Conservation (phyloP, 2,113 vertebrate species). For the Cyanocitta stelleri region DNA sequence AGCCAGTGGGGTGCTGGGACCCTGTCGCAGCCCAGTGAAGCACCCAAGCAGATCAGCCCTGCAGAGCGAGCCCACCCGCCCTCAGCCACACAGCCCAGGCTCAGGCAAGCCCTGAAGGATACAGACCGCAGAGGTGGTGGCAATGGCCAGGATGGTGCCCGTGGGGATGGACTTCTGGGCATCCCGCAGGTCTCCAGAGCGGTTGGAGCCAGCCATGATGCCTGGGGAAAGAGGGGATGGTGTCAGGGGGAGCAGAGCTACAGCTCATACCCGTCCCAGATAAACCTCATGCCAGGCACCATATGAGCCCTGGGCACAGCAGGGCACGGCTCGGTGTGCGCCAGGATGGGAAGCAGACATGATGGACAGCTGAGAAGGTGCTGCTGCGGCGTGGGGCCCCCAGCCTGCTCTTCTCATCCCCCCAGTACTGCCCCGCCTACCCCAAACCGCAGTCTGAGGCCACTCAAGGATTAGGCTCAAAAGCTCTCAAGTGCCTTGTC, state of each 20-base stretch:
- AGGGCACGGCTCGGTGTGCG: rapidly evolving
- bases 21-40: rapidly evolving
- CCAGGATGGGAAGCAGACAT: neutral
- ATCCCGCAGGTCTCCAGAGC: conserved; percentile 94
- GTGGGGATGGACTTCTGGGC: conserved; percentile 97
- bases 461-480: conserved; percentile 11
- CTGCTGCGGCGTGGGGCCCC: neutral
- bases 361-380: rapidly evolving
- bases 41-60: rapidly evolving
- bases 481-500: conserved; percentile 7
- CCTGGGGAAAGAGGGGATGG: conserved; percentile 64
- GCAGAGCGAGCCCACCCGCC: rapidly evolving
- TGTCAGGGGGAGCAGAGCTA: neutral
- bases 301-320: rapidly evolving
- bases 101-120: conserved; percentile 74
- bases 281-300: rapidly evolving
- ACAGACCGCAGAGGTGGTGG: conserved; percentile 95
- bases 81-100: neutral
- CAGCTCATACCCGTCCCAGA: rapidly evolving
- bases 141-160: conserved; percentile 95
- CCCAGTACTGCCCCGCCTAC: neutral
- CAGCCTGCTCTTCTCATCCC: neutral
- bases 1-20: rapidly evolving
- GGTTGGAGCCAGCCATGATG: conserved; percentile 98
- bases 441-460: neutral